Base-by-base conservation (phyloP, 2,888 invertebrate species). In the Nemoura dubitans region DNA sequence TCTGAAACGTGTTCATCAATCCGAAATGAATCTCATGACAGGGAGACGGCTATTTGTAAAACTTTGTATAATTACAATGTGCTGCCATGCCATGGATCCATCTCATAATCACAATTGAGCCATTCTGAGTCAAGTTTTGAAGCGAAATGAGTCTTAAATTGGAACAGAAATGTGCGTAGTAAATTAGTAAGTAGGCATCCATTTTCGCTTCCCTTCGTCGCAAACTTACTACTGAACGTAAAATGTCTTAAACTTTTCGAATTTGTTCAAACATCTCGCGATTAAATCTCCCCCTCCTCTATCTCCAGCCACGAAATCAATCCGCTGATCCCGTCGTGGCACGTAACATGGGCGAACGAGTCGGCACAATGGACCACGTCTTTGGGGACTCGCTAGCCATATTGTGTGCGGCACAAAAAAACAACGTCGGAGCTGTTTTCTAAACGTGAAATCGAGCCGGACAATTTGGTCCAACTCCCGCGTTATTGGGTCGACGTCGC, bases 401-500 rank as follows among this genome's bases (percentile, higher is more conserved):
- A 36, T 36, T 36, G 36, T 36, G 36, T 21, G 21, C 59, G 21
- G 59, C 59, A 59, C 16, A 59, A 59, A 59, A 59, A 59, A 59
- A 59, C 59, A 59, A 59, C 59, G 59, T 36, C 36, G 5, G 16
- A 59, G 59, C 36, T 3, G 36, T 81, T 16, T 81, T 27, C 28
- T 21, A 10, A 26, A 81, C n/a, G 81, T 81, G 59, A 59, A 81
- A 81, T 30, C 81, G 81, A 81, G 81, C 26, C 81, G 81, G 28
- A 6, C 81, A 81, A 81, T 81, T 81, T 81, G n/a, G 6, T 21
- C 81, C 81, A 30, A 10, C 26, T 81, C 81, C 81, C 36, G 27
- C 5, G 25, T 81, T 81, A 81, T 81, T 81, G 81, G 81, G 28
- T 27, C 28, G 81, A 27, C 30, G 76, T 7, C 25, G 78, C 27